Base-by-base conservation (phyloP, 2,888 invertebrate species). In the Craniophora ligustri region DNA sequence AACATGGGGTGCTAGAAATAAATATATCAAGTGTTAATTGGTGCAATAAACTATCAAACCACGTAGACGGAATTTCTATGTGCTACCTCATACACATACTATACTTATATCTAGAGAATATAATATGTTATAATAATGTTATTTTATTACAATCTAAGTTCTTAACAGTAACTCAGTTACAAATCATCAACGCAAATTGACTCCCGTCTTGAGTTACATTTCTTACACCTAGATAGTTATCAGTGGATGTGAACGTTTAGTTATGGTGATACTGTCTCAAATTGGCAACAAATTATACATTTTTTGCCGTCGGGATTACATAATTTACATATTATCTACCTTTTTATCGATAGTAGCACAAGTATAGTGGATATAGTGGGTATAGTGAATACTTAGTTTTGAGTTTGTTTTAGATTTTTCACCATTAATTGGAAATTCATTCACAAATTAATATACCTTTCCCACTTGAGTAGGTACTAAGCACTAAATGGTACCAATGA, bases 1-100 rank as follows among this genome's bases (percentile, higher is more conserved):
- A 72, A 66, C 66, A 65, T 57, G 49, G 42, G 65, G 70, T 76
- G 76, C 76, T 56, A 49, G 44, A 68, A 66, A 70, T 71, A 61
- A 72, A 45, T 53, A 53, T 55, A 55, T 72, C 50, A 64, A 60
- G 13, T 53, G 42, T 61, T 67, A 69, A 66, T 65, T 72, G 57
- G 81, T 80, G 81, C 80, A 77, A 54, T 67, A 58, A 45, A 60
- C 60, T 67, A 65, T 40, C 59, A 62, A 64, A 64, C 50, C 62
- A 67, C 57, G 31, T 67, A 68, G 64, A 75, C 55, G 56, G 64
- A 62, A 54, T 53, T 32, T 45, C 57, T 75, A 71, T 56, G 53
- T 60, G 54, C 71, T 73, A 63, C 46, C 42, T 58, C 50, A 63
- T 67, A 67, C 47, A 58, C 42, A 55, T 44, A 45, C 28, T 41